phyloP scores from a whole-genome alignment of 2,797 vertebrate species.

The Leptoclinus maculatus region DNA sequence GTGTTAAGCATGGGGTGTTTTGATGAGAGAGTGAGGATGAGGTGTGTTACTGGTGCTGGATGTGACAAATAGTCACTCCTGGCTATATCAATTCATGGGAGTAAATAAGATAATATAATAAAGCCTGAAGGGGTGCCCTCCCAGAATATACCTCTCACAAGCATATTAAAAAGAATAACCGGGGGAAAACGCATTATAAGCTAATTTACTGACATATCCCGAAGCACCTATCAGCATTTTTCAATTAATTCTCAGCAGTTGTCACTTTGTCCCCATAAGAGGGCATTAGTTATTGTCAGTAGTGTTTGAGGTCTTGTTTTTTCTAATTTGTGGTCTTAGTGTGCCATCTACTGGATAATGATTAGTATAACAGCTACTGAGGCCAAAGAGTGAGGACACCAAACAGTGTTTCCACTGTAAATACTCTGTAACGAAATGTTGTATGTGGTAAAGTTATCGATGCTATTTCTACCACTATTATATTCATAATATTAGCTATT shows the following conservation, averaged over 20 bases:
- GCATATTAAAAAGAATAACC: background rate
- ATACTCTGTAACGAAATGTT: background rate
- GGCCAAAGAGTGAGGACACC: background rate
- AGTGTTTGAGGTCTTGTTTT: background rate
- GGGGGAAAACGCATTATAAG: background rate
- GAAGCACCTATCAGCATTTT: background rate
- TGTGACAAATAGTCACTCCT: constrained; percentile 2
- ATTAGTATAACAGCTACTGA: background rate
- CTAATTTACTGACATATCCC: background rate
- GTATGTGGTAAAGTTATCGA: background rate
- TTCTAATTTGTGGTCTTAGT: constrained; percentile 43
- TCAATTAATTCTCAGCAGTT: constrained; percentile 9
- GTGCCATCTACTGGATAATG: constrained; percentile 70
- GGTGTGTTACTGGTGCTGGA: background rate
- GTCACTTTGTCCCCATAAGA: constrained; percentile 4
- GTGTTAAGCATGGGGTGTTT: background rate
- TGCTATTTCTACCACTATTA: background rate
- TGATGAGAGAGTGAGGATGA: background rate
- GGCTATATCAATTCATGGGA: background rate
- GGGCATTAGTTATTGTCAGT: background rate
- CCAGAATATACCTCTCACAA: background rate
- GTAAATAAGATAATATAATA: background rate
- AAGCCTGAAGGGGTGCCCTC: background rate
- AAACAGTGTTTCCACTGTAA: background rate
- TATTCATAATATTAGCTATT: background rate